These are phyloP conservation scores for Trinorchestia longiramus DNA, from an alignment of 1,140 invertebrate genomes.

Conservation along the genomic window DNA sequence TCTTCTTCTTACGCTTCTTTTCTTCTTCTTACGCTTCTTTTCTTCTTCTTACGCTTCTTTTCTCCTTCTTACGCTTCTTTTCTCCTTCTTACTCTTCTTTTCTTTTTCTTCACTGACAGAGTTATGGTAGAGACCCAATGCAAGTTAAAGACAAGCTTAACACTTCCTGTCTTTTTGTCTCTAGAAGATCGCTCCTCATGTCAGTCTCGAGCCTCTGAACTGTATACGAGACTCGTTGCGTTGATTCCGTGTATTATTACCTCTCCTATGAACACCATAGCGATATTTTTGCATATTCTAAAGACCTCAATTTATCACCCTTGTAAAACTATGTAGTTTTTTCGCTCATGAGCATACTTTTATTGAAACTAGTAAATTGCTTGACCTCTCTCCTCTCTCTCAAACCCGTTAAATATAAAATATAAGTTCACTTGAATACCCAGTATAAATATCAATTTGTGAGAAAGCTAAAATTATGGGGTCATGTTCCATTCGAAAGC, in stretches of 20 bases:
- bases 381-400: not conserved
- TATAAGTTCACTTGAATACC: not conserved
- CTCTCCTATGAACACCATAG: conserved; percentile 44
- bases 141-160: not conserved
- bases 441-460: not conserved
- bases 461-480: not conserved
- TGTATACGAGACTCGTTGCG: not conserved
- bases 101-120: not conserved
- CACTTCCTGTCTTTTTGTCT: not conserved
- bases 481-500: not conserved
- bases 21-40: not conserved
- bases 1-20: not conserved
- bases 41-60: not conserved
- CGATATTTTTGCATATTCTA: conserved; percentile 37
- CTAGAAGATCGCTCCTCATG: not conserved
- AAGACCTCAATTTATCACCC: not conserved
- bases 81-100: not conserved
- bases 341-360: conserved; percentile 12
- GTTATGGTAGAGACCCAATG: not conserved
- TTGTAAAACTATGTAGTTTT: not conserved
- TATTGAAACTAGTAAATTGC: not conserved
- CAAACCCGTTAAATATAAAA: not conserved
- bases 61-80: not conserved
- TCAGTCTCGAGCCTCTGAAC: not conserved
- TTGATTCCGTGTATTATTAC: not conserved